Conservation (phyloP, 2,888 invertebrate species). For the Drosophila nr. medialis region DNA sequence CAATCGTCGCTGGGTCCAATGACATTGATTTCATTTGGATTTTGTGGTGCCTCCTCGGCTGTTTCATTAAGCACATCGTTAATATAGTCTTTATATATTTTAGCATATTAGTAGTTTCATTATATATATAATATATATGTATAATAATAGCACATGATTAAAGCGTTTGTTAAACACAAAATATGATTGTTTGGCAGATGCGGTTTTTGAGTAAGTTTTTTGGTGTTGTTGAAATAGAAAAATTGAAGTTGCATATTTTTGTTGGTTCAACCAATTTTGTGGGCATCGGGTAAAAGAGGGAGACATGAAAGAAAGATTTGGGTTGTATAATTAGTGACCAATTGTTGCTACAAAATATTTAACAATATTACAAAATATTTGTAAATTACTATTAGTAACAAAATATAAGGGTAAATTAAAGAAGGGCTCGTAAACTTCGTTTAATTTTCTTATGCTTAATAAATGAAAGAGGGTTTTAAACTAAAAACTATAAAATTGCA, state of each 20-base stretch:
- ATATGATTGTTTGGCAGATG: constrained; percentile 22
- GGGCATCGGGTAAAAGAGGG: constrained; percentile 36
- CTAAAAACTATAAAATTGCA: neutral
- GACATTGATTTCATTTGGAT: constrained; percentile 84
- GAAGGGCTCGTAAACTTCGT: constrained; percentile 11
- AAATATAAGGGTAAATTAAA: neutral
- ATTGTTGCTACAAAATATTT: constrained; percentile 25
- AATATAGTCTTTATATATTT: constrained; percentile 89
- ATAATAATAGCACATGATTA: constrained; percentile 1
- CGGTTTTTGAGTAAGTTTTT: constrained; percentile 8
- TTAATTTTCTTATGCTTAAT: neutral
- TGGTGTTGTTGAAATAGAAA: constrained; percentile 27
- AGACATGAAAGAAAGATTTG: constrained; percentile 45
- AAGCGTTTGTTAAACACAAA: constrained; percentile 40
- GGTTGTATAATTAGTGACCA: constrained; percentile 50
- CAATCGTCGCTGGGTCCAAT: constrained; percentile 88
- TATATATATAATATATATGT: neutral
- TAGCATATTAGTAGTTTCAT: constrained; percentile 1
- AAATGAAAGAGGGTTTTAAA: neutral
- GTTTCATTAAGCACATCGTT: constrained; percentile 92
- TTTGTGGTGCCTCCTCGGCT: constrained; percentile 84
- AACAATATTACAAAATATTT: neutral
- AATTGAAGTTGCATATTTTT: neutral
- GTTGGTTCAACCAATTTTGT: constrained; percentile 31
- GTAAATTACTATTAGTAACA: constrained; percentile 20